Conservation (phyloP, 2,113 vertebrate genomes). For the Oreochromis spilurus region DNA sequence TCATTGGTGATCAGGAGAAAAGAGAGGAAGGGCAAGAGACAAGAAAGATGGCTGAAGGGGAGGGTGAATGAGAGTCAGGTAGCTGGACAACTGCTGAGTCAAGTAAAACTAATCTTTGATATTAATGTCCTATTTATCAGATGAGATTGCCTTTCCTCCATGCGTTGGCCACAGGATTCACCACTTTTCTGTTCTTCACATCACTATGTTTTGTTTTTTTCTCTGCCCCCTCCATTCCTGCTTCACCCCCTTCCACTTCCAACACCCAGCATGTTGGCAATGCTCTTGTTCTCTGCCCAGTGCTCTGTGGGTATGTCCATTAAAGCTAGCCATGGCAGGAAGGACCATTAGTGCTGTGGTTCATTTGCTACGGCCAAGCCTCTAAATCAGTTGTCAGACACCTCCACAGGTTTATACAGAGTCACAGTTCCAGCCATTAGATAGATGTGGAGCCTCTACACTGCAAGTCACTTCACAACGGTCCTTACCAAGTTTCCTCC, state of each 20-base stretch:
- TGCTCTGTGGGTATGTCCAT: constrained; percentile 56
- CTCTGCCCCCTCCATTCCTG: background rate
- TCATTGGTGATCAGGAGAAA: constrained; percentile 14
- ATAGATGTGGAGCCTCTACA: background rate
- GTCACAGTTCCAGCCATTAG: constrained; percentile 37
- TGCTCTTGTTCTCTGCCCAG: constrained; percentile 3
- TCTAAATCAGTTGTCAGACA: constrained; percentile 57
- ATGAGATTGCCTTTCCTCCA: background rate
- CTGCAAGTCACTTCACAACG: background rate
- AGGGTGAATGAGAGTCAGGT: background rate
- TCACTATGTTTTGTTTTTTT: background rate
- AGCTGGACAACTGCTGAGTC: background rate
- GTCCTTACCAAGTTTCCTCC: background rate
- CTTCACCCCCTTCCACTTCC: background rate
- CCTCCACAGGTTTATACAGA: constrained; percentile 25
- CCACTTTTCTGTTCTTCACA: background rate
- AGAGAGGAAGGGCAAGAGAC: background rate
- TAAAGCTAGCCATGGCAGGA: constrained; percentile 50
- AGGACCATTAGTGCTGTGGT: constrained; percentile 56
- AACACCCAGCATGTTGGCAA: constrained; percentile 2
- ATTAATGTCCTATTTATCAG: background rate
- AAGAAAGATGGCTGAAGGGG: background rate
- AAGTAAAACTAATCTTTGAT: background rate
- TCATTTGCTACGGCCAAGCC: constrained; percentile 51
- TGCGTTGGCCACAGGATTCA: background rate